Evolutionary conservation across 2,797 vertebrate species (phyloP), one percentile per base, ranked within the genome.

Genomic region (Manis pentadactyla): DNA sequence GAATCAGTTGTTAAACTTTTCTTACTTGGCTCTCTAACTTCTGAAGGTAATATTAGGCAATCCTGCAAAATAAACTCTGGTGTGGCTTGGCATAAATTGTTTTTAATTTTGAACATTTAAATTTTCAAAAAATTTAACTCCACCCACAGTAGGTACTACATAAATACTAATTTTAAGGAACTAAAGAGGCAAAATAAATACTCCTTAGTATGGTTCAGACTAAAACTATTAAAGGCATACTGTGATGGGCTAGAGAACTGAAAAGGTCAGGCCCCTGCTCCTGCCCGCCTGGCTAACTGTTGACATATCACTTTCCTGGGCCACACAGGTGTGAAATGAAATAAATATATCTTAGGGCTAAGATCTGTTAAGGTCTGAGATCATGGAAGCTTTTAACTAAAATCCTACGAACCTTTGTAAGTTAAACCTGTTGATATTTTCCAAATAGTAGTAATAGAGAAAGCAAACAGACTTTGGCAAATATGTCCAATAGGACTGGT

Each of bases 151-250:
- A 69, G 9, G 3, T 42, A 89, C 14, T 93, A 29, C 19, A 79
- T 73, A 97, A 69, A 95, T 73, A 66, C 7, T 75, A 79, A 83
- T 77, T 94, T 77, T 93, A 68, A 92, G 53, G 34, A 96, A 85
- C 18, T 71, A 82, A 96, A 69, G 15, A 88, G 59, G 34, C 68
- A 71, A 94, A 91, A 90, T 49, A 81, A 95, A 53, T 37, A 53
- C 2, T 63, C 34, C 42, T 75, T 53, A 46, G n/a, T n/a, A 81
- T 23, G 21, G 12, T 84, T 95, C 79, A 81, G 4, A 77, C 31
- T 93, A 64, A 92, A 97, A 91, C 8, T 75, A 61, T 42, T 27
- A 53, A 49, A 71, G n/a, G 8, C 9, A 31, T 0, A 29, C 66
- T 91, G 49, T 39, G 34, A n/a, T 14, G 7, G 11, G 83, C 66